phyloP scores from a whole-genome alignment of 2,113 vertebrate species.

The Strix uralensis region DNA sequence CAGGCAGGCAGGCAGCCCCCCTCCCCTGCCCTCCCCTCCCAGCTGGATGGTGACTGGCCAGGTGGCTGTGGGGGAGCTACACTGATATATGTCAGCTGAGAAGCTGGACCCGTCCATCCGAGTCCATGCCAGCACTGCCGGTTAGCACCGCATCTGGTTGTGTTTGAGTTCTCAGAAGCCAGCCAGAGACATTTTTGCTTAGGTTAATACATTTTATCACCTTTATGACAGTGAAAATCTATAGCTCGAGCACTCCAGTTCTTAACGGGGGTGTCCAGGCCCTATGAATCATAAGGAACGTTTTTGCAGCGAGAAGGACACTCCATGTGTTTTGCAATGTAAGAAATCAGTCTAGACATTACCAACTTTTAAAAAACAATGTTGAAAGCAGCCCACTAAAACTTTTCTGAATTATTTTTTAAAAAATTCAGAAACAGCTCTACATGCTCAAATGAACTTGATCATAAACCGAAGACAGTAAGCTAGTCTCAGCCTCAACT shows the following conservation, averaged over 20 bases:
- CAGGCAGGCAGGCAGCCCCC: background rate
- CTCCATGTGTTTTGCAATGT: conserved; percentile 22
- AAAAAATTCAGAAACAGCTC: background rate
- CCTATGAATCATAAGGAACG: conserved; percentile 63
- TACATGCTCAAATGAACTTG: background rate
- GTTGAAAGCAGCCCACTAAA: conserved; percentile 36
- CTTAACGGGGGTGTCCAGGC: conserved; percentile 44
- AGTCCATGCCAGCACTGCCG: background rate
- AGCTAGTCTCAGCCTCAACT: background rate
- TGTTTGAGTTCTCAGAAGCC: conserved; percentile 50
- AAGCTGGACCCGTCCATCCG: background rate
- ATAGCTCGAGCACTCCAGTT: conserved; percentile 29
- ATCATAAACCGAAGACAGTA: background rate
- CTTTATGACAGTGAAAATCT: conserved; percentile 29
- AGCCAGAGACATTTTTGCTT: conserved; percentile 55
- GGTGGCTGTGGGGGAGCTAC: background rate
- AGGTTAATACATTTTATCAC: conserved; percentile 71
- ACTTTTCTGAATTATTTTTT: background rate
- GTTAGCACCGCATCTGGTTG: background rate
- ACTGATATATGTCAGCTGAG: background rate
- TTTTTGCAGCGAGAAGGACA: conserved; percentile 32
- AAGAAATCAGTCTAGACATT: conserved; percentile 56
- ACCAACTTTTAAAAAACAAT: conserved; percentile 33
- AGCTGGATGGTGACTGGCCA: background rate
- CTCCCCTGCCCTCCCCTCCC: background rate